Percentiles rank a stretch among this genome's conserved stretches.
Conservation (phyloP, 2,797 vertebrate genomes). For the Acropternis orthonyx region DNA sequence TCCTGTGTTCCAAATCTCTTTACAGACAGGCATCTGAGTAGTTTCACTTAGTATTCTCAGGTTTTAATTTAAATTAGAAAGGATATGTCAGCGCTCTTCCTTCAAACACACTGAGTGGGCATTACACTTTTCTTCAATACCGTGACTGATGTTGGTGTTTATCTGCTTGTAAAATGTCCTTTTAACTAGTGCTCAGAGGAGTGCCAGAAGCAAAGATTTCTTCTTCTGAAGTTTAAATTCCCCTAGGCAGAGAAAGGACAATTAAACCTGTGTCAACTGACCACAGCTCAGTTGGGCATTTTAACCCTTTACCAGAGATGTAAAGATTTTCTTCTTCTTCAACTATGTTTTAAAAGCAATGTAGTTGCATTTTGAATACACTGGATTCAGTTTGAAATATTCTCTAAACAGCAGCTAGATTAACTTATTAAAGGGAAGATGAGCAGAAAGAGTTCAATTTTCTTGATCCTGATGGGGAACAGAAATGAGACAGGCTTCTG, state of each 20-base stretch:
- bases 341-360: not conserved
- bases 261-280: not conserved
- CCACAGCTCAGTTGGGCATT: not conserved
- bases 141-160: not conserved
- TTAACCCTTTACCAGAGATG: not conserved
- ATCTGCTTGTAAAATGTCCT: not conserved
- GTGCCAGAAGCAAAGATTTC: not conserved
- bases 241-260: not conserved
- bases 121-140: not conserved
- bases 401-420: not conserved
- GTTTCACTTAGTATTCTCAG: not conserved
- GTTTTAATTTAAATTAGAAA: conserved; percentile 22
- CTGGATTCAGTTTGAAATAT: not conserved
- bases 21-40: not conserved
- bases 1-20: not conserved
- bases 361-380: not conserved
- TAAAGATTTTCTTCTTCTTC: not conserved
- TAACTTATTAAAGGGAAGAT: not conserved
- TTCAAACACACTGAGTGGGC: not conserved
- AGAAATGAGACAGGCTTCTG: not conserved
- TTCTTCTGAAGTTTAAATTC: not conserved
- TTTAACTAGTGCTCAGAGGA: not conserved
- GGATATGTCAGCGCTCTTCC: not conserved
- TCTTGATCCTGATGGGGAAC: not conserved
- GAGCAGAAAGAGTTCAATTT: not conserved